phyloP scores from a whole-genome alignment of 2,797 vertebrate species.

The Danio albolineatus region DNA sequence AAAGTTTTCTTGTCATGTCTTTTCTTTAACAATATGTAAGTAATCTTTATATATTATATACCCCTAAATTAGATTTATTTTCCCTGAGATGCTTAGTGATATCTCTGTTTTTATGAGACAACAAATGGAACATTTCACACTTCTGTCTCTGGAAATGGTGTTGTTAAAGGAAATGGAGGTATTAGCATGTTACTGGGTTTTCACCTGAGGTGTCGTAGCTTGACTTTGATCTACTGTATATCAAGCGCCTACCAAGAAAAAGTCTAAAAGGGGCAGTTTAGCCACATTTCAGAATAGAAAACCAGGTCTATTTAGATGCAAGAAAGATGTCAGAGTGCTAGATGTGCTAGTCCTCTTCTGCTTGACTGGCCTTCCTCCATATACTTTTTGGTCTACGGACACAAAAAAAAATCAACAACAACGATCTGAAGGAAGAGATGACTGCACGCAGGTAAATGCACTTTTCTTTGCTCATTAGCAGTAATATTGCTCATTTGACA shows the following conservation, averaged over 20 bases:
- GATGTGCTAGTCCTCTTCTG: slow-evolving; percentile 32
- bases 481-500: neutral
- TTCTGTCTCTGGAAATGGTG: slow-evolving; percentile 51
- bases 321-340: slow-evolving; percentile 11
- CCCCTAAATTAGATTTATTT: slow-evolving; percentile 16
- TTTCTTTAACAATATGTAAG: neutral
- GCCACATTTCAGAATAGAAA: neutral
- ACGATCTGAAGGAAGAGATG: neutral
- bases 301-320: neutral
- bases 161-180: slow-evolving; percentile 48
- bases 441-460: slow-evolving; percentile 24
- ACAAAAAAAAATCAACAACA: neutral
- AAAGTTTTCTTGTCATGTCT: neutral
- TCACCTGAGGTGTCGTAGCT: slow-evolving; percentile 50
- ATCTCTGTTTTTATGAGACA: slow-evolving; percentile 58
- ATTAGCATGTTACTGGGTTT: slow-evolving; percentile 28
- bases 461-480: neutral
- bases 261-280: slow-evolving; percentile 6
- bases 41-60: neutral
- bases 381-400: neutral
- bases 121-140: slow-evolving; percentile 60
- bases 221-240: slow-evolving; percentile 59
- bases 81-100: slow-evolving; percentile 3
- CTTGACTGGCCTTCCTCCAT: slow-evolving; percentile 18
- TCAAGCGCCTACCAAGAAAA: slow-evolving; percentile 21